A percentile compares a stretch with the other conserved stretches of the same genome.
phyloP scores from a whole-genome alignment of 1,140 invertebrate genomes.

The Mercenaria mercenaria region DNA sequence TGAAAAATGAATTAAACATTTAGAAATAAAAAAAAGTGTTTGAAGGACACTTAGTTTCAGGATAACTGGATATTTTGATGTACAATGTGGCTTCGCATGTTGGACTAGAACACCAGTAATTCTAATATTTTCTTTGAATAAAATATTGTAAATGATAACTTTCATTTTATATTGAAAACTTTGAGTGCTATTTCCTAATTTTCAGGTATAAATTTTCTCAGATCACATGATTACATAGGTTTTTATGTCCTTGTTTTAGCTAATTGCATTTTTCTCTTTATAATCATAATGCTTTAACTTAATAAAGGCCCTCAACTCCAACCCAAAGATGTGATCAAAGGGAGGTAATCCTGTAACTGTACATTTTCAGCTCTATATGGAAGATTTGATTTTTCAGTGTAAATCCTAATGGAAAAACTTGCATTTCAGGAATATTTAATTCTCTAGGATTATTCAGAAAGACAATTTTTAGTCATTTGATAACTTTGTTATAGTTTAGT shows the following conservation, averaged over 20 bases:
- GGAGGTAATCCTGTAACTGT: constrained; percentile 59
- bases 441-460: constrained; percentile 12
- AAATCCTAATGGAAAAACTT: constrained; percentile 34
- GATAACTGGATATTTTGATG: no score
- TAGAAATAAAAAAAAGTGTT: no score
- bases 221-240: constrained; percentile 54
- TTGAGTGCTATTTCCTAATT: constrained; percentile 54
- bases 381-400: constrained; percentile 19
- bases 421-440: constrained; percentile 53
- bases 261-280: constrained; percentile 66
- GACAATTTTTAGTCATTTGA: constrained; percentile 4
- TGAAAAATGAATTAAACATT: no score
- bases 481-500: constrained; percentile 36
- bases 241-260: constrained; percentile 64
- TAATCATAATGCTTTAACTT: constrained; percentile 63
- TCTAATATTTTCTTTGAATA: no score
- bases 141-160: no score
- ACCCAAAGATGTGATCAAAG: constrained; percentile 55
- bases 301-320: constrained; percentile 58
- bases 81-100: no score
- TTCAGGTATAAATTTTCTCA: constrained; percentile 65
- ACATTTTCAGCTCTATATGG: constrained; percentile 58
- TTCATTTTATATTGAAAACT: no score
- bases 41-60: no score
- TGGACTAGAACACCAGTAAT: no score